These are phyloP conservation scores for Salpingus planirostris DNA, from an alignment of 2,888 invertebrate genomes.

Conservation along the genomic window DNA sequence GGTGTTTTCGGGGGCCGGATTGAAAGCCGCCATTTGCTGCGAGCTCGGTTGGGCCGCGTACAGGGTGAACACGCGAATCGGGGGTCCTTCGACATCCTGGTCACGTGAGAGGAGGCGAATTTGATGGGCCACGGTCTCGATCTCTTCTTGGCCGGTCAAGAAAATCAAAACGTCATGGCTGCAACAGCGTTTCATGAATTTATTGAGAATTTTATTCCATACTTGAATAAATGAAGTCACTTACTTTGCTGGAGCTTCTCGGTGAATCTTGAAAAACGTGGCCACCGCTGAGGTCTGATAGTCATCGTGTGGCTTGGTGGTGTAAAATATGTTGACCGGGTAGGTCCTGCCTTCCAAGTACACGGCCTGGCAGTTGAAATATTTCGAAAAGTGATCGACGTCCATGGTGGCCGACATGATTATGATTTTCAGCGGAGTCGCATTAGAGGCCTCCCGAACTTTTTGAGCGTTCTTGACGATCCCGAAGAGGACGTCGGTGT, in stretches of 20 bases:
- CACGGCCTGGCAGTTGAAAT: slow-evolving; percentile 81
- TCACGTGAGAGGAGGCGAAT: slow-evolving; percentile 64
- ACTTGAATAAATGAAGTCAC: slow-evolving; percentile 22
- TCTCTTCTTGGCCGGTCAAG: slow-evolving; percentile 95
- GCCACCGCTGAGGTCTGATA: slow-evolving; percentile 76
- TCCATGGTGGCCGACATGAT: slow-evolving; percentile 97
- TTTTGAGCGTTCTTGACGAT: slow-evolving; percentile 83
- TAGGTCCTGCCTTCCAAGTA: slow-evolving; percentile 86
- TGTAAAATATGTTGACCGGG: slow-evolving; percentile 68
- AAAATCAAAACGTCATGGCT: slow-evolving; percentile 89
- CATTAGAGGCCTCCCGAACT: slow-evolving; percentile 52
- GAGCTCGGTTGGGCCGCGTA: slow-evolving; percentile 83
- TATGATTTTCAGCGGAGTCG: slow-evolving; percentile 62
- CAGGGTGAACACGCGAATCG: slow-evolving; percentile 72
- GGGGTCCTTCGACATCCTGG: slow-evolving; percentile 52
- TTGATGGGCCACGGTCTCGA: slow-evolving; percentile 72
- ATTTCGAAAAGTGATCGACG: slow-evolving; percentile 83
- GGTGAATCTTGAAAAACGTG: slow-evolving; percentile 84
- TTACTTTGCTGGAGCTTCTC: slow-evolving; percentile 70
- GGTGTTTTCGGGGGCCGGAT: slow-evolving; percentile 58
- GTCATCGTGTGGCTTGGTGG: slow-evolving; percentile 66
- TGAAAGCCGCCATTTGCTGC: slow-evolving; percentile 83
- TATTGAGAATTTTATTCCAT: background rate
- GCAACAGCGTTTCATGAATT: slow-evolving; percentile 31
- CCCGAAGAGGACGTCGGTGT: slow-evolving; percentile 89